Percentiles rank a stretch among this genome's conserved stretches.
Conservation (phyloP, 2,888 invertebrate genomes). For the Pseudococcus viburni region DNA sequence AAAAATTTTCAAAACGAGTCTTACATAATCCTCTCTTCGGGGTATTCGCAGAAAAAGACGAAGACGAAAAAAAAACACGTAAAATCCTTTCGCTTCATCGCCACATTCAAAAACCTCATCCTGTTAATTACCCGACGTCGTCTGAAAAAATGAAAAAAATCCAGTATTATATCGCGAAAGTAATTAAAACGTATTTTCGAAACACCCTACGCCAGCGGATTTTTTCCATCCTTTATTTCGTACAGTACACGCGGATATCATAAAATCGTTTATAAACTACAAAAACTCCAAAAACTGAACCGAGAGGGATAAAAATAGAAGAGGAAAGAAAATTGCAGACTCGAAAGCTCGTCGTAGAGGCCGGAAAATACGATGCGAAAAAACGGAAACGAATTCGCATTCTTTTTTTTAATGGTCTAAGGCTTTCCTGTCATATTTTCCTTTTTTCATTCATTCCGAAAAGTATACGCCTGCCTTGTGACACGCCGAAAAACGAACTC, state of each 20-base stretch:
- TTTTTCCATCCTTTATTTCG: not conserved
- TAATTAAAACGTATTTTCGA: constrained; percentile 40
- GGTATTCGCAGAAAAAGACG: not conserved
- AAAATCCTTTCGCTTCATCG: constrained; percentile 10
- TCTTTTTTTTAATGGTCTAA: constrained; percentile 46
- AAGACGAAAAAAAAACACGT: not conserved
- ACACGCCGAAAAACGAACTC: constrained; percentile 12
- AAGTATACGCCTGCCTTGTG: constrained; percentile 16
- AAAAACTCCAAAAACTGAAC: constrained; percentile 29
- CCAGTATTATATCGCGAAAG: not conserved
- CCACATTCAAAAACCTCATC: not conserved
- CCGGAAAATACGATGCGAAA: constrained; percentile 19
- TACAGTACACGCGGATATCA: not conserved
- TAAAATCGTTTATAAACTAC: not conserved
- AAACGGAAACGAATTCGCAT: constrained; percentile 53
- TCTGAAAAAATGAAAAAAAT: not conserved
- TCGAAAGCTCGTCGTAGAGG: not conserved
- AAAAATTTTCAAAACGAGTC: not conserved
- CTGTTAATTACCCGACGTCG: not conserved
- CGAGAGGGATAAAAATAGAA: not conserved
- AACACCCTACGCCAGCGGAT: not conserved
- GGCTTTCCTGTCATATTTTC: constrained; percentile 55
- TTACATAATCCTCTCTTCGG: not conserved
- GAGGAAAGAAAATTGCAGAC: not conserved
- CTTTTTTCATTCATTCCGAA: constrained; percentile 15